Percentiles rank a stretch among this genome's conserved stretches.
These are phyloP conservation scores for Brachyopa scutellaris DNA, from an alignment of 2,888 invertebrate genomes.

Conservation along the genomic window DNA sequence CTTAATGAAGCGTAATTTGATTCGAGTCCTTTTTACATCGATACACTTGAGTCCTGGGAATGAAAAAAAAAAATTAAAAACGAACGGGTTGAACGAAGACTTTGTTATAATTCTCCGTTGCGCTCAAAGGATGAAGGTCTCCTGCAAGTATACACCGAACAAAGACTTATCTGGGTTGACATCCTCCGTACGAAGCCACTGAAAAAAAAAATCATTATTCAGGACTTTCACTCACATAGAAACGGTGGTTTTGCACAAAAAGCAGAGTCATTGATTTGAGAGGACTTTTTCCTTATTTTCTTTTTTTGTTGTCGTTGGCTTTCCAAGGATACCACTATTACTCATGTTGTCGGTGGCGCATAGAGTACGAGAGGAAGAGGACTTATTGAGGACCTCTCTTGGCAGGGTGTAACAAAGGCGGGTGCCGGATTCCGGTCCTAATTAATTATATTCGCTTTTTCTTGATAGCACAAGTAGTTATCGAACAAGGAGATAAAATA, in stretches of 20 bases:
- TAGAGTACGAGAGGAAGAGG: not conserved
- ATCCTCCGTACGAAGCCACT: constrained; percentile 27
- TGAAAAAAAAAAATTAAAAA: constrained; percentile 1
- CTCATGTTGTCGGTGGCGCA: constrained; percentile 31
- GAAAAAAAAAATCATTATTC: constrained; percentile 56
- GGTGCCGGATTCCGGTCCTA: constrained; percentile 39
- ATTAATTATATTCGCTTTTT: constrained; percentile 63
- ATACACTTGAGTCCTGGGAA: constrained; percentile 4
- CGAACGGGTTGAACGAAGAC: constrained; percentile 17
- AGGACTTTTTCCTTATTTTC: constrained; percentile 1
- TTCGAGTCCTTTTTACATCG: constrained; percentile 12
- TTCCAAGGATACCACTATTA: constrained; percentile 58
- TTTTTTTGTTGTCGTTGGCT: constrained; percentile 2
- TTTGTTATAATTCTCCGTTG: constrained; percentile 26
- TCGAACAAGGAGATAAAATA: constrained; percentile 68
- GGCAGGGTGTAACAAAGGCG: constrained; percentile 49
- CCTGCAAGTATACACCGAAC: constrained; percentile 34
- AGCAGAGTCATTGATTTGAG: constrained; percentile 51
- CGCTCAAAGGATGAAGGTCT: constrained; percentile 49
- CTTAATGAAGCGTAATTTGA: constrained; percentile 54
- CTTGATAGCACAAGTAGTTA: constrained; percentile 59
- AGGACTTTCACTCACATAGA: constrained; percentile 48
- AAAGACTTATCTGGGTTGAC: constrained; percentile 50
- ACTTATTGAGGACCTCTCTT: constrained; percentile 3
- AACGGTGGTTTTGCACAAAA: constrained; percentile 19